These are phyloP conservation scores for Natator depressus DNA, from an alignment of 2,113 vertebrate species.

Conservation along the genomic window DNA sequence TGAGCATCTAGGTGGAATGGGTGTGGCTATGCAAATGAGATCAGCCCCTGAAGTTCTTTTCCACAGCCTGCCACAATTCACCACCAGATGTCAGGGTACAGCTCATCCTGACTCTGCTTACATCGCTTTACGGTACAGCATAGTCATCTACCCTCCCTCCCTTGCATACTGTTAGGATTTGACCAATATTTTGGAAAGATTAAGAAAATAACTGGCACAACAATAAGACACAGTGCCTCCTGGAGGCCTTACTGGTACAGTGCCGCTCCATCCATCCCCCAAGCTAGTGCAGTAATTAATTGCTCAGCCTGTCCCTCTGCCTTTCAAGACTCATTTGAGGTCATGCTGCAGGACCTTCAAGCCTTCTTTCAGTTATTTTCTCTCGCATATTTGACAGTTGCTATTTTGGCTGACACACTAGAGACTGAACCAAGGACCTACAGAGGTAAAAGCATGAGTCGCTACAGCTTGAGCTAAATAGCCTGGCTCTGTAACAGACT, in stretches of 20 bases:
- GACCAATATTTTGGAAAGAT: not conserved
- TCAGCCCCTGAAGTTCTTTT: too few relatives aligned
- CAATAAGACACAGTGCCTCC: not conserved
- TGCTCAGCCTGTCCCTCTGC: not conserved
- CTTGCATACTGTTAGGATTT: not conserved
- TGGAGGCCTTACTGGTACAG: not conserved
- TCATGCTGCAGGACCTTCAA: not conserved
- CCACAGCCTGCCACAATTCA: too few relatives aligned
- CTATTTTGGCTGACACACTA: not conserved
- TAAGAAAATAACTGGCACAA: not conserved
- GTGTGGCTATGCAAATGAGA: too few relatives aligned
- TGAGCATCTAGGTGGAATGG: too few relatives aligned
- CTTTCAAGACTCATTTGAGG: not conserved
- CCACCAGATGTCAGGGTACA: too few relatives aligned
- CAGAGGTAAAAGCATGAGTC: not conserved
- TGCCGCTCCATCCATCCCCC: not conserved
- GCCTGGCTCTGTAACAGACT: not conserved
- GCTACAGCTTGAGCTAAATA: not conserved
- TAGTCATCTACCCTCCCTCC: not conserved
- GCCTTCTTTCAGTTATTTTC: not conserved
- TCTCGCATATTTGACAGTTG: not conserved
- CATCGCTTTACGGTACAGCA: not conserved
- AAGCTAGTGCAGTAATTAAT: not conserved
- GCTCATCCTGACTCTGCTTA: too few relatives aligned
- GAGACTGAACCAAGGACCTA: not conserved